These are phyloP conservation scores for Adelphocoris suturalis DNA, from an alignment of 2,888 invertebrate genomes.

Conservation along the genomic window DNA sequence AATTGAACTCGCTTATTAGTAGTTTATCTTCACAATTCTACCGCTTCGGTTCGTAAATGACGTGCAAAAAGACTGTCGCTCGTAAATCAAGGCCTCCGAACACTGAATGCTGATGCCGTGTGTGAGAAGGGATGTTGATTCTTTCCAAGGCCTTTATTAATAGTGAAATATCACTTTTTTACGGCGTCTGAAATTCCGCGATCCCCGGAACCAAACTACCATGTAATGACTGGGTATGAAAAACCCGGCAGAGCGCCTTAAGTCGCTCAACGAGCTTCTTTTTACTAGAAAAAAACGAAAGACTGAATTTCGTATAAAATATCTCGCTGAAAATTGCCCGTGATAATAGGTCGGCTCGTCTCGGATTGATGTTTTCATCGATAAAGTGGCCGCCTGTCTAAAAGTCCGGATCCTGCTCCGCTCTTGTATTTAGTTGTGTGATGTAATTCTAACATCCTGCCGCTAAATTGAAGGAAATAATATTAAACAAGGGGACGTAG, in stretches of 20 bases:
- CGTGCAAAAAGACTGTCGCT: background rate
- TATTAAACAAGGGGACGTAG: no score
- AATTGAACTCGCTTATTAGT: no score
- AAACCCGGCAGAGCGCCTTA: conserved; percentile 8
- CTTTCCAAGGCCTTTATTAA: conserved; percentile 39
- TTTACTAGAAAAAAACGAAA: background rate
- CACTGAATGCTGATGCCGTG: background rate
- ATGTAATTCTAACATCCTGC: background rate
- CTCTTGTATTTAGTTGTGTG: background rate
- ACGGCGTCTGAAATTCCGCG: conserved; percentile 36
- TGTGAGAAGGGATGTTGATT: conserved; percentile 42
- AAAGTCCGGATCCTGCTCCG: background rate
- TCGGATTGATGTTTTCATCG: background rate
- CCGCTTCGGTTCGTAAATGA: background rate
- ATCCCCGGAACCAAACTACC: conserved; percentile 13
- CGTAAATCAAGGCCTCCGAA: background rate
- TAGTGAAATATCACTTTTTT: conserved; percentile 36
- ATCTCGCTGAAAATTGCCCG: conserved; percentile 39
- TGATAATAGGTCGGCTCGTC: conserved; percentile 11
- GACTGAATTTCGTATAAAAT: background rate
- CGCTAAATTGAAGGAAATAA: no score
- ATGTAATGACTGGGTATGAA: conserved; percentile 26
- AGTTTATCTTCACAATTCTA: no score
- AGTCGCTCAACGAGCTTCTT: conserved; percentile 31
- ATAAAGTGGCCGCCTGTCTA: conserved; percentile 2